A percentile compares a stretch with the other conserved stretches of the same genome.
Conservation (phyloP, 1,140 invertebrate species). For the Drosophila quadrilineata region DNA sequence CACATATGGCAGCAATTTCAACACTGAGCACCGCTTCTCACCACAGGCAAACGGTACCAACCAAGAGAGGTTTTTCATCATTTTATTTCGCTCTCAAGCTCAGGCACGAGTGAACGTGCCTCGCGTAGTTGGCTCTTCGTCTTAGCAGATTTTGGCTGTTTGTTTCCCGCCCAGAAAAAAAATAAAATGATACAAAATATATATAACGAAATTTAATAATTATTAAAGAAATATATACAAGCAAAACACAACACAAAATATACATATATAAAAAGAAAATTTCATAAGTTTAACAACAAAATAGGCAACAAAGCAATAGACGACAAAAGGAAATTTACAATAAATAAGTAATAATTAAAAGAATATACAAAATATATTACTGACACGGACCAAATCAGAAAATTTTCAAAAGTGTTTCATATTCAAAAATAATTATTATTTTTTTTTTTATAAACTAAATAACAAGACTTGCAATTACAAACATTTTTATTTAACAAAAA, state of each 20-base stretch:
- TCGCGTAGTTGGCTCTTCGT: conserved; percentile 61
- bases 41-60: too few relatives aligned
- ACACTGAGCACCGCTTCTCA: too few relatives aligned
- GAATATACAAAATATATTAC: background rate
- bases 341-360: conserved; percentile 10
- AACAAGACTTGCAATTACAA: too few relatives aligned
- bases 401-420: conserved; percentile 1
- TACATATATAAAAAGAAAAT: conserved; percentile 7
- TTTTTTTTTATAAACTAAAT: background rate
- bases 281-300: background rate
- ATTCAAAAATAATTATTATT: background rate
- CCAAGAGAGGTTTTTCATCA: too few relatives aligned
- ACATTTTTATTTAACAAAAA: too few relatives aligned
- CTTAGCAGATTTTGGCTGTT: conserved; percentile 68
- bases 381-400: conserved; percentile 4
- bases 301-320: conserved; percentile 16
- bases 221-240: conserved; percentile 10
- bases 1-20: too few relatives aligned
- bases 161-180: conserved; percentile 71
- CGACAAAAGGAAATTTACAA: conserved; percentile 10
- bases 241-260: too few relatives aligned
- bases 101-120: conserved; percentile 34
- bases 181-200: conserved; percentile 16
- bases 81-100: too few relatives aligned
- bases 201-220: conserved; percentile 17